phyloP scores from a whole-genome alignment of 1,140 invertebrate genomes.

The Bursaphelenchus mucronatus region DNA sequence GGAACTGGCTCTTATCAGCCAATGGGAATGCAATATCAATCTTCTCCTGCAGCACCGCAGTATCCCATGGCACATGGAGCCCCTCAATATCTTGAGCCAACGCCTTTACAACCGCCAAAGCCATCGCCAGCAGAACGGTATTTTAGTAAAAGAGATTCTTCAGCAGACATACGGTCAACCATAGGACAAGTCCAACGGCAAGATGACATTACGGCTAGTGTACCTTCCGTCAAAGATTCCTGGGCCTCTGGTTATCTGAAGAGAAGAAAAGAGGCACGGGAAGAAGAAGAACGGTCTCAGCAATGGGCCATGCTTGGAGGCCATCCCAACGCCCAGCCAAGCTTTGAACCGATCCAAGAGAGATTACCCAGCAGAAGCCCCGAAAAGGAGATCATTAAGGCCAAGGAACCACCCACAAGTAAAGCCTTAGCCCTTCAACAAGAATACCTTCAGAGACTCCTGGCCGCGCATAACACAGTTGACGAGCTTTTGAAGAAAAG shows the following conservation, averaged over 20 bases:
- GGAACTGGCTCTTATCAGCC: no score
- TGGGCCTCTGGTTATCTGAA: constrained; percentile 41
- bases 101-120: no score
- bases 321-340: constrained; percentile 8
- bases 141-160: no score
- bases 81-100: no score
- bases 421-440: constrained; percentile 20
- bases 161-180: no score
- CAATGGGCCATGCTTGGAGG: constrained; percentile 4
- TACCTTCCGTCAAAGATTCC: constrained; percentile 30
- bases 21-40: no score
- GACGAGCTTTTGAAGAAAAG: constrained; percentile 39
- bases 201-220: background rate
- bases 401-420: constrained; percentile 11
- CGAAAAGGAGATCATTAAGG: background rate
- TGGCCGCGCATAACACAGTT: constrained; percentile 38
- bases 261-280: constrained; percentile 24
- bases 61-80: no score
- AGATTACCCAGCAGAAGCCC: constrained; percentile 1
- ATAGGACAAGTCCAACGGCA: no score
- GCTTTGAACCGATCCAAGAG: background rate
- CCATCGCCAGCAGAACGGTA: no score
- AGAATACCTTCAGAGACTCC: constrained; percentile 34
- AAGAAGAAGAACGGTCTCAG: constrained; percentile 20
- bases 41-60: no score